These are phyloP conservation scores for Spodoptera litura DNA, from an alignment of 1,140 invertebrate species.

Conservation along the genomic window DNA sequence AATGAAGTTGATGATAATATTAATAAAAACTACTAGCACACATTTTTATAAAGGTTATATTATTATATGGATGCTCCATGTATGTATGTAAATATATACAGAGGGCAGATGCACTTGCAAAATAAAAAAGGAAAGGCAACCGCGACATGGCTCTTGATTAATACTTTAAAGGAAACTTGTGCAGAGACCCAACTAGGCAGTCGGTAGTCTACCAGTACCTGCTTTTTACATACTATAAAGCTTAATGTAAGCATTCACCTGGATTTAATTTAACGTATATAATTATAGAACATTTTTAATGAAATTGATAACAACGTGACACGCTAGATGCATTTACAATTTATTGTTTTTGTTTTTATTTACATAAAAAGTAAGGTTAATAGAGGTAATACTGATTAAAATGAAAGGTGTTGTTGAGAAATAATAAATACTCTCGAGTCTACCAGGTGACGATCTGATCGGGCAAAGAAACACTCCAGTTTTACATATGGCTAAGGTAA, in stretches of 20 bases:
- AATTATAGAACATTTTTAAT: slow-evolving; percentile 34
- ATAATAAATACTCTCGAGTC: slow-evolving; percentile 71
- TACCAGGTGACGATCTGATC: slow-evolving; percentile 82
- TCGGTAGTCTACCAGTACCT: slow-evolving; percentile 43
- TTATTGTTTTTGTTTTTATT: slow-evolving; percentile 7
- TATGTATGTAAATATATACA: slow-evolving; percentile 41
- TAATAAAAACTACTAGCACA: slow-evolving; percentile 13
- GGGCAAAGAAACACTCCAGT: slow-evolving; percentile 81
- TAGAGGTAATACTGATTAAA: slow-evolving; percentile 10
- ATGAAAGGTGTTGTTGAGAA: slow-evolving; percentile 50
- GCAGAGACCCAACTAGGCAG: slow-evolving; percentile 56
- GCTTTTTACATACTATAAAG: slow-evolving; percentile 40
- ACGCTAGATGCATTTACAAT: slow-evolving; percentile 15
- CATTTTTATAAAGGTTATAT: slow-evolving; percentile 33
- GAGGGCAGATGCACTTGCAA: slow-evolving; percentile 62
- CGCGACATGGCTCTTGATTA: slow-evolving; percentile 67
- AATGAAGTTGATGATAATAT: slow-evolving; percentile 22
- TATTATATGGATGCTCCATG: slow-evolving; percentile 45
- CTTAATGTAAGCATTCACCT: slow-evolving; percentile 43
- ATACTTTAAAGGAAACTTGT: slow-evolving; percentile 76
- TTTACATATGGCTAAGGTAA: slow-evolving; percentile 83
- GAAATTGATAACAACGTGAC: slow-evolving; percentile 38
- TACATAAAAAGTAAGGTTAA: slow-evolving; percentile 4
- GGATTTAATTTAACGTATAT: slow-evolving; percentile 45
- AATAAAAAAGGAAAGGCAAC: slow-evolving; percentile 59